Evolutionary conservation across 2,888 invertebrate genomes (phyloP), one percentile per base, ranked within the genome.

Genomic region (Pemphredon lugubris): DNA sequence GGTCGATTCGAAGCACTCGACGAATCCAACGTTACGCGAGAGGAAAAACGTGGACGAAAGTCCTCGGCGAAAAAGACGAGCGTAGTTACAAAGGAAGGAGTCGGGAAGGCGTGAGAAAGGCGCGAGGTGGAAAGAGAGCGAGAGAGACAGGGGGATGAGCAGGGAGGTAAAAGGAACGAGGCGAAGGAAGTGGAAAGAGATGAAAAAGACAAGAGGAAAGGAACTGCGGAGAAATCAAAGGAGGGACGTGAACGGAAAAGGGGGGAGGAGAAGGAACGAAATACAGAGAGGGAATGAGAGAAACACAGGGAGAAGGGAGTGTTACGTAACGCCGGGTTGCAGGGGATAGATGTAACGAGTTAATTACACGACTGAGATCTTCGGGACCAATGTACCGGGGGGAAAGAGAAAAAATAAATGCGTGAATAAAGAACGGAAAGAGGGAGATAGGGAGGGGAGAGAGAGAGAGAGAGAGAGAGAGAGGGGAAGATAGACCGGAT

Each of bases 311-410:
- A 60, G 55, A 63, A 47, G 57, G 65, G 30, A 13, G 57, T 51
- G 63, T 80, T 82, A 80, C 74, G 74, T 80, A 82, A 80, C 55
- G 66, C 20, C 16, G 66, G 59, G 44, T 63, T 75, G 70, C 69
- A 50, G 75, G 68, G 69, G 79, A 79, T 79, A 80, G 82, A 81
- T 82, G 81, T 79, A 83, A 84, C 85, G 78, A 85, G 82, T 84
- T 84, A 84, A 84, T 84, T 84, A 81, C 82, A 72, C 69, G 79
- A 74, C 73, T 74, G 59, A 73, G 65, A 71, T 71, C 75, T 69
- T 68, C 60, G 81, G 73, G 83, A 85, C 83, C 84, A 83, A 83
- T 80, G 84, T 72, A 82, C 84, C 60, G 63, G 53, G 57, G 59
- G 47, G 61, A 78, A 72, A 70, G 34, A 61, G 64, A 73, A 59